These are phyloP conservation scores for Helicoverpa assulta DNA, from an alignment of 2,888 invertebrate genomes.

Conservation along the genomic window DNA sequence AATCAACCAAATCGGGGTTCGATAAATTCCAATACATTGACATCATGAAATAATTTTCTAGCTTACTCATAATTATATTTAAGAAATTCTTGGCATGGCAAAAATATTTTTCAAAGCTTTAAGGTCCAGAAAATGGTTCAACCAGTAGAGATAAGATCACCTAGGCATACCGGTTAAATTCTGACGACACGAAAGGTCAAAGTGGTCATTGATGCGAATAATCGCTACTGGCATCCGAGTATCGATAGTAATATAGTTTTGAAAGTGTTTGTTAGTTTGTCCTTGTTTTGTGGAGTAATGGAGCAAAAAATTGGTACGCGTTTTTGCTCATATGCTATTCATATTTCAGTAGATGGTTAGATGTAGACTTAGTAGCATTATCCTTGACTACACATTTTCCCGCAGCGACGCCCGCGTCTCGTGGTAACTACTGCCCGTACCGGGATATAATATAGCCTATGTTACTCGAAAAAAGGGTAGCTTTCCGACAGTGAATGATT, in stretches of 20 bases:
- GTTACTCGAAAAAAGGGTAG: no score
- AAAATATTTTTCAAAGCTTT: constrained; percentile 9
- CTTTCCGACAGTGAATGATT: no score
- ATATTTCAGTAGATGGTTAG: no score
- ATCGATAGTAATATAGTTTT: neutral
- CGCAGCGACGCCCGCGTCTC: no score
- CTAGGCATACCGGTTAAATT: neutral
- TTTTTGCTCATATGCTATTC: no score
- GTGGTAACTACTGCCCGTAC: no score
- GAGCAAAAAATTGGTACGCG: no score
- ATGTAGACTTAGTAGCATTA: no score
- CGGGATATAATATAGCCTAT: no score
- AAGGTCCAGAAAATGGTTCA: constrained; percentile 19
- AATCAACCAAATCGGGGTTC: constrained; percentile 55
- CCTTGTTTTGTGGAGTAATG: neutral
- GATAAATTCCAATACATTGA: constrained; percentile 60
- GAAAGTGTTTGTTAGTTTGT: neutral
- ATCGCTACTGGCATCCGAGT: constrained; percentile 1
- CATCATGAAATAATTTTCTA: constrained; percentile 62
- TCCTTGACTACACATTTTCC: no score
- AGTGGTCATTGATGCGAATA: constrained; percentile 18
- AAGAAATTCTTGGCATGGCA: constrained; percentile 17
- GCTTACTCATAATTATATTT: constrained; percentile 48
- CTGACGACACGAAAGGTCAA: constrained; percentile 14
- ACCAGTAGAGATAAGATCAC: constrained; percentile 15